Evolutionary conservation across 2,113 vertebrate genomes (phyloP).

Genomic region (Tenebrosternarchus preto): DNA sequence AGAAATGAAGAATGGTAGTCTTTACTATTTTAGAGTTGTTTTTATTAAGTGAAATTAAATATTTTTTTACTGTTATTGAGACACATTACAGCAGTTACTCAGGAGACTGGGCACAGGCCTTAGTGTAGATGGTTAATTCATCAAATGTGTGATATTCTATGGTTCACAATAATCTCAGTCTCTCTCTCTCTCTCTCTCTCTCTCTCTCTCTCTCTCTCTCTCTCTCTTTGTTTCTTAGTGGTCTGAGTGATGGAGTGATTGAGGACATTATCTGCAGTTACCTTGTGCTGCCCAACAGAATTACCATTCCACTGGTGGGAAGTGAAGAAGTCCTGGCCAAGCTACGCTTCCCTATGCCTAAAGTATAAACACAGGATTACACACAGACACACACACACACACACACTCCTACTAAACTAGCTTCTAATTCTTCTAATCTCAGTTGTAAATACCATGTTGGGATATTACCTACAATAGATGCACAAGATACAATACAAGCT

Average conservation of each 20-base stretch:
- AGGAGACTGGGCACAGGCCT: too few species aligned
- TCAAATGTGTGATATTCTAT: background rate
- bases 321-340: slow-evolving; percentile 81
- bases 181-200: background rate
- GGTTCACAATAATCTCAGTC: background rate
- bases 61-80: too few species aligned
- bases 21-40: too few species aligned
- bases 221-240: slow-evolving; percentile 71
- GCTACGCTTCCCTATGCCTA: slow-evolving; percentile 89
- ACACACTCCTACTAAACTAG: too few species aligned
- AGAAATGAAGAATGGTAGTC: too few species aligned
- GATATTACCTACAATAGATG: too few species aligned
- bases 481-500: too few species aligned
- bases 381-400: background rate
- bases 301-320: slow-evolving; percentile 89
- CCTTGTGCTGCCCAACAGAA: slow-evolving; percentile 91
- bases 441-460: too few species aligned
- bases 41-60: too few species aligned
- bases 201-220: background rate
- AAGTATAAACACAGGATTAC: slow-evolving; percentile 76
- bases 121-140: background rate
- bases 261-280: slow-evolving; percentile 90
- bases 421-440: too few species aligned
- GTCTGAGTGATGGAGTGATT: slow-evolving; percentile 88
- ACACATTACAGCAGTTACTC: too few species aligned